Conservation (phyloP, 2,888 invertebrate genomes). For the Cosmia trapezina region DNA sequence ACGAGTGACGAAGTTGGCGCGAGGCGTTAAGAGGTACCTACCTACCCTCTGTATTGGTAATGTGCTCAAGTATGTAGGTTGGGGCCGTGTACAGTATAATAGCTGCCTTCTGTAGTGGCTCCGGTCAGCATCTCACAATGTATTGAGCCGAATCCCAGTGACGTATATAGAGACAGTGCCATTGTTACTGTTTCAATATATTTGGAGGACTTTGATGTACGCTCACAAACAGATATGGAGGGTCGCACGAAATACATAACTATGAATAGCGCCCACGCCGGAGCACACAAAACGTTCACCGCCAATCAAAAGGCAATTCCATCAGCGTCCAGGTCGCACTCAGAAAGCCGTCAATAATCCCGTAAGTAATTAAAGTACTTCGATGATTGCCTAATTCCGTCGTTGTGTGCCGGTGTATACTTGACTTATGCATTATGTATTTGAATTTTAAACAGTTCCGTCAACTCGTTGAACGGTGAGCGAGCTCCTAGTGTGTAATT, state of each 20-base stretch:
- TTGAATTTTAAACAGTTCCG: conserved; percentile 64
- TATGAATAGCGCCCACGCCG: conserved; percentile 25
- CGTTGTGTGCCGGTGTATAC: conserved; percentile 37
- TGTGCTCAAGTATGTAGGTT: conserved; percentile 39
- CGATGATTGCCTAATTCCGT: conserved; percentile 61
- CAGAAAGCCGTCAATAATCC: conserved; percentile 51
- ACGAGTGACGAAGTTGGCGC: conserved; percentile 38
- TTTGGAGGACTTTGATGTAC: conserved; percentile 48
- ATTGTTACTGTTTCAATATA: conserved; percentile 48
- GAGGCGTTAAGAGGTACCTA: conserved; percentile 31
- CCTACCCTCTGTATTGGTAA: conserved; percentile 29
- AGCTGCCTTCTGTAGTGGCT: conserved; percentile 46
- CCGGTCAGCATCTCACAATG: conserved; percentile 54
- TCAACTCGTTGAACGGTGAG: conserved; percentile 58
- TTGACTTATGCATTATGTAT: conserved; percentile 59
- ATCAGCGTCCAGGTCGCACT: conserved; percentile 46
- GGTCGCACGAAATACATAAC: conserved; percentile 9
- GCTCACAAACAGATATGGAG: conserved; percentile 7
- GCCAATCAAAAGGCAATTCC: conserved; percentile 64
- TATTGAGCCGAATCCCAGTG: conserved; percentile 44
- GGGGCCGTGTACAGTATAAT: conserved; percentile 39
- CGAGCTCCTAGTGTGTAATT: conserved; percentile 71
- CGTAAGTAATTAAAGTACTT: conserved; percentile 68
- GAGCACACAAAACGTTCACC: conserved; percentile 31
- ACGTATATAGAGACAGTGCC: conserved; percentile 42